Percentiles rank a stretch among this genome's conserved stretches.
Evolutionary conservation across 2,888 invertebrate genomes (phyloP).

Genomic region (Standfussiana lucernea): DNA sequence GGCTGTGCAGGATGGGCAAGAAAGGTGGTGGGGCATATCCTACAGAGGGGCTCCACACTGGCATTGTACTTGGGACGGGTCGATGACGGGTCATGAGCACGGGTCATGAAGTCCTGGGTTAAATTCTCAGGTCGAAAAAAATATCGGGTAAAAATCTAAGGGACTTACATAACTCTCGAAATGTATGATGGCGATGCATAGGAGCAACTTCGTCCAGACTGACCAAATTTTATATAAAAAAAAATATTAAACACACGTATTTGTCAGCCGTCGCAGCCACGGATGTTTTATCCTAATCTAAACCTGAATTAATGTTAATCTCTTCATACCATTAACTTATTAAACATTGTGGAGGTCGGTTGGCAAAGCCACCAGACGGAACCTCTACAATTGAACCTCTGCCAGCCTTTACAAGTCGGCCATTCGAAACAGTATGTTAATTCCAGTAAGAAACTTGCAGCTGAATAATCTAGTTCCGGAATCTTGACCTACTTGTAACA

Average conservation of each 20-base stretch:
- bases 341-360: background rate
- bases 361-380: background rate
- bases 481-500: slow-evolving; percentile 59
- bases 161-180: background rate
- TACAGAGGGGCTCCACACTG: no score
- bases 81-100: no score
- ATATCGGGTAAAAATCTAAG: background rate
- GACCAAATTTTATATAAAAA: background rate
- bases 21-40: no score
- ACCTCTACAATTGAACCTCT: slow-evolving; percentile 25
- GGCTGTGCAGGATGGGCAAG: no score
- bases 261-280: background rate
- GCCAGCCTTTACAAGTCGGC: slow-evolving; percentile 35
- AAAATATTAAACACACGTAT: background rate
- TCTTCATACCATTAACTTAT: background rate
- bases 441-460: slow-evolving; percentile 53
- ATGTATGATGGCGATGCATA: background rate
- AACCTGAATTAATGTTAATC: background rate
- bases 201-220: background rate
- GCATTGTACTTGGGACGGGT: no score
- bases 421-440: slow-evolving; percentile 51
- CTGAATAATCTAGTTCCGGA: slow-evolving; percentile 56
- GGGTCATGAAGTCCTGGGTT: background rate
- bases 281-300: background rate
- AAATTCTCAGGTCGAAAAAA: background rate